Conservation (phyloP, 2,113 vertebrate genomes). For the Gallinago undulata region DNA sequence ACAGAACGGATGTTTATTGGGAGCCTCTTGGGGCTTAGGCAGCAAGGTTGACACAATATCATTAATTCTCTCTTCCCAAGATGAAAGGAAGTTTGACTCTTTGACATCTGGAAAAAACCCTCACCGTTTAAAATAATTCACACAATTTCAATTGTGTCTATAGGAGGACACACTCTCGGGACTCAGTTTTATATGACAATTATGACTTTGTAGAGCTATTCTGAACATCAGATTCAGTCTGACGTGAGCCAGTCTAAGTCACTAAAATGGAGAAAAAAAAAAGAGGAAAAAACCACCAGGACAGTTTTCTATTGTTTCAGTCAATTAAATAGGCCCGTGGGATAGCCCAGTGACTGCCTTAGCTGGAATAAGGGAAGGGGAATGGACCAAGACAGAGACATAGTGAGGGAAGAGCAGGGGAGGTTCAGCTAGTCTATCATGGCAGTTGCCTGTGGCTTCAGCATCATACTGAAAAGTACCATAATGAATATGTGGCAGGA, state of each 20-base stretch:
- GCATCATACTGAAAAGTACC: not conserved
- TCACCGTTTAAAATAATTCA: not conserved
- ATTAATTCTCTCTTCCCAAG: not conserved
- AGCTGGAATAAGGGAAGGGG: not conserved
- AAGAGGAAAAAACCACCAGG: accelerated
- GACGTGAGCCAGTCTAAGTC: not conserved
- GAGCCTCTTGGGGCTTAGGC: not conserved
- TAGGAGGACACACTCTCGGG: not conserved
- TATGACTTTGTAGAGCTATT: not conserved
- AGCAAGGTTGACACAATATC: not conserved
- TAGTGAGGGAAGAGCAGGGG: not conserved
- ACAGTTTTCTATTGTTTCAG: not conserved
- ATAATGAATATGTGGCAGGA: not conserved
- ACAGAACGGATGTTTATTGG: not conserved
- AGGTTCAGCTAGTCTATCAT: not conserved
- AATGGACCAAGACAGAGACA: not conserved
- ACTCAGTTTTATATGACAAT: not conserved
- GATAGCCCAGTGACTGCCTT: not conserved
- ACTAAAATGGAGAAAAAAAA: not conserved
- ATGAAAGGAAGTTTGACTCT: not conserved
- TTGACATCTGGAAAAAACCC: not conserved
- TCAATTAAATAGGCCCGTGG: not conserved
- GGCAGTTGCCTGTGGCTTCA: not conserved
- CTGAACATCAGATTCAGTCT: not conserved
- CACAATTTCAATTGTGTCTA: not conserved